phyloP scores from a whole-genome alignment of 1,140 invertebrate species.

The Drosophila novamexicana region DNA sequence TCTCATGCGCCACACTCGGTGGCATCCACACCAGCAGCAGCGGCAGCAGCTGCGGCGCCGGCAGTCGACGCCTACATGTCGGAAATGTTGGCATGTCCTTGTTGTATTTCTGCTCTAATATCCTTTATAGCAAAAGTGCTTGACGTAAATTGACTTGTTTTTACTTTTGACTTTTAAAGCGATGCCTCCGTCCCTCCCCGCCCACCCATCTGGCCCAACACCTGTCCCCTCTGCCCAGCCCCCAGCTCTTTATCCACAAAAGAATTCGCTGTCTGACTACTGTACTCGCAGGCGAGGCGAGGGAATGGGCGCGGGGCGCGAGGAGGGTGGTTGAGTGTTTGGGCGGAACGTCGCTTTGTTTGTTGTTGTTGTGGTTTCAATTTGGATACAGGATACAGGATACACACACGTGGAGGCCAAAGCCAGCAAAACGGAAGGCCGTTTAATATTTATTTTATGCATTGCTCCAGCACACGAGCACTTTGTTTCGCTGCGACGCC shows the following conservation, averaged over 20 bases:
- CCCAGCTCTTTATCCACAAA: neutral
- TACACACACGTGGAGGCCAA: constrained; percentile 29
- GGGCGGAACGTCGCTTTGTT: constrained; percentile 41
- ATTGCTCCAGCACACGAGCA: constrained; percentile 38
- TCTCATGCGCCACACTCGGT: constrained; percentile 1
- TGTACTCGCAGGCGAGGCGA: neutral
- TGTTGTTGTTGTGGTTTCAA: constrained; percentile 80
- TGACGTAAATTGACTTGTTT: constrained; percentile 83
- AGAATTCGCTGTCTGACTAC: constrained; percentile 19
- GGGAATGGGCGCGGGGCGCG: neutral
- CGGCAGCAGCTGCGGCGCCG: constrained; percentile 61
- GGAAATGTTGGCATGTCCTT: constrained; percentile 83
- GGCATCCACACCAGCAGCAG: constrained; percentile 42
- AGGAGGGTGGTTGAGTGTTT: constrained; percentile 13
- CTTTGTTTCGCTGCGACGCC: constrained; percentile 25
- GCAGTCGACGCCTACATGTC: constrained; percentile 81
- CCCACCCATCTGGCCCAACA: neutral
- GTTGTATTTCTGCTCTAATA: constrained; percentile 83
- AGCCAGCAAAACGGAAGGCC: constrained; percentile 58
- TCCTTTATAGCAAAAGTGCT: constrained; percentile 83
- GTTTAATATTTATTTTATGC: constrained; percentile 81
- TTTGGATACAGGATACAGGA: constrained; percentile 65
- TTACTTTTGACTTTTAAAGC: constrained; percentile 83
- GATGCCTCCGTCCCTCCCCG: constrained; percentile 5
- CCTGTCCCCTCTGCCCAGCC: neutral